Base-by-base conservation (phyloP, 2,113 vertebrate species). In the Phalacrocorax aristotelis region DNA sequence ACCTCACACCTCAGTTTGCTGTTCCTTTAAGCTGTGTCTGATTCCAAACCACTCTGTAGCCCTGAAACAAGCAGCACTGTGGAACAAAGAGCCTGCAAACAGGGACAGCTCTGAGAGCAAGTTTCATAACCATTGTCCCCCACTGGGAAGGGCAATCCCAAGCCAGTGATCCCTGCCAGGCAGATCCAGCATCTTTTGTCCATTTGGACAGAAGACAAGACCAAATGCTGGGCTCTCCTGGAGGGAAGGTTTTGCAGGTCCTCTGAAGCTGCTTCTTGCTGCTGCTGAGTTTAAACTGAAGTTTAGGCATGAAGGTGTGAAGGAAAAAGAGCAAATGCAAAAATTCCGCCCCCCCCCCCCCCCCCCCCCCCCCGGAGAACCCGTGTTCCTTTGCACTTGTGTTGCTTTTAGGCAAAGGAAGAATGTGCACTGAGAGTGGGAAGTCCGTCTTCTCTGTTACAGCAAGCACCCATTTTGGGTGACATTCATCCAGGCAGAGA, bases 151-250 rank as follows among this genome's bases (percentile, higher is more conserved):
- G 36, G 62, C 90, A 55, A 66, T 76, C 94, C 91, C 83, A 75
- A 38, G 49, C 38, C 66, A 44, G 30, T 17, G 48, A 94, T 64
- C 51, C 55, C 54, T 84, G 72, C 87, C 93, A 95, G 90, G 40
- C 90, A 90, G 75, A 88, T 82, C 87, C 90, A 88, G 75, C 78
- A 64, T 85, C 93, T 93, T 95, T 95, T 88, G 54, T 94, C 95
- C 90, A 79, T 94, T 94, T 97, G 96, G 95, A 79, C 40, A 36
- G 78, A 25, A 61, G 64, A 78, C 94, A 89, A 75, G 95, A 65
- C 68, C 61, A 84, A 88, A 70, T 51, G 68, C 89, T 4, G 18
- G 55, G 40, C 61, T 62, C 60, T 94, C 89, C 94, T 89, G 42
- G 58, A 79, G 83, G 69, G 72, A 92, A 68, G 81, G 90, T 77